Evolutionary conservation across 2,113 vertebrate species (phyloP).

Genomic region (Propithecus coquereli): DNA sequence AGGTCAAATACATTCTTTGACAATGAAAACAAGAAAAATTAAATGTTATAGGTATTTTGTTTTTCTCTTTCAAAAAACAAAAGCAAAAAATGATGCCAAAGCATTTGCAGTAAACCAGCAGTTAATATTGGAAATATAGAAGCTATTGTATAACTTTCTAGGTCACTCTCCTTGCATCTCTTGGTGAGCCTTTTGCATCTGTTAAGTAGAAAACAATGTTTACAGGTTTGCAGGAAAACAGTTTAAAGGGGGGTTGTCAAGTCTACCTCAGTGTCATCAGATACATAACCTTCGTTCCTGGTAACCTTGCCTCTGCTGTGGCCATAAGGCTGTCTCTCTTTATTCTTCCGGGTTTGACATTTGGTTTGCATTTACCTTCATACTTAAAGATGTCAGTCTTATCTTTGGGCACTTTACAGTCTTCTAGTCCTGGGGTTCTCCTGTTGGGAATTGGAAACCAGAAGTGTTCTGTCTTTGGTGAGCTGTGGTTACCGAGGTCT

Average conservation of each 20-base stretch:
- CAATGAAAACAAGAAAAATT: background rate
- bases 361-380: background rate
- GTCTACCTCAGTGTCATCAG: background rate
- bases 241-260: background rate
- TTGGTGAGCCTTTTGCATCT: background rate
- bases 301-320: background rate
- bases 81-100: background rate
- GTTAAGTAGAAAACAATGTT: background rate
- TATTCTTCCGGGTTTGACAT: background rate
- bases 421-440: background rate
- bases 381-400: background rate
- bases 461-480: background rate
- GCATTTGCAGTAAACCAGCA: background rate
- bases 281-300: background rate
- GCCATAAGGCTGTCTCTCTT: background rate
- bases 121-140: background rate
- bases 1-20: background rate
- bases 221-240: background rate
- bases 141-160: background rate
- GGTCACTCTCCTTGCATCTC: background rate
- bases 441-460: background rate
- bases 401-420: background rate
- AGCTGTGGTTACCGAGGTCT: background rate
- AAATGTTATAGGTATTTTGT: background rate
- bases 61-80: background rate